Base-by-base conservation (phyloP, 1,140 invertebrate genomes). In the Reticulitermes speratus region DNA sequence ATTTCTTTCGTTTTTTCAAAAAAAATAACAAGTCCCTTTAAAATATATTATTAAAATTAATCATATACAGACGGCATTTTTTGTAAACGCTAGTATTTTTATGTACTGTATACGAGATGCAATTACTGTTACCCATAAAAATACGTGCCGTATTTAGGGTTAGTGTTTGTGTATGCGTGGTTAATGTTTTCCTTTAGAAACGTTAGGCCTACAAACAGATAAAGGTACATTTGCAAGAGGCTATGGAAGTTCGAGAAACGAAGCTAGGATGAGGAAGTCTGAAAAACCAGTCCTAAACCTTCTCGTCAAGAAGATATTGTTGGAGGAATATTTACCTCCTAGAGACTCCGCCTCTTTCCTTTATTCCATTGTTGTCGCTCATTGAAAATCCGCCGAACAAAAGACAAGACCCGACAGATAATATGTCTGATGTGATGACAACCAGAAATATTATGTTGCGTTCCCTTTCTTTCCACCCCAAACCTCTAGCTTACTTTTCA, bases 341-440 rank as follows among this genome's bases (percentile, higher is more conserved):
- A 21, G 5, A 25, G 21, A 65, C 12, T 16, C 59, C 21, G 19
- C 21, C 16, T 25, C 65, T 75, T 30, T 75, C 8, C 65, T 30
- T 75, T 16, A 30, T 30, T 30, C n/a, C 65, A 30, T 75, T 75
- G 65, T 75, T 75, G 65, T 75, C 65, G 25, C 16, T 25, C n/a
- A 75, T 75, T 30, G 65, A 75, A 75, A 75, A 75, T 75, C 25
- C 65, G 65, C 65, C 65, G n/a, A 75, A 75, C 25, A 75, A 75
- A 75, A 75, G 65, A 75, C 65, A 30, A 30, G 65, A 25, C 25
- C n/a, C 25, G 65, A 75, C 65, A 75, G 25, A 75, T 75, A 75
- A 75, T 75, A 75, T 75, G 65, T 75, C n/a, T 75, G 25, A 16
- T n/a, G 65, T 75, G 65, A n/a, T 75, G 65, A 75, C 65, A 75